Conservation (phyloP, 2,113 vertebrate genomes). For the Tauraco erythrolophus region DNA sequence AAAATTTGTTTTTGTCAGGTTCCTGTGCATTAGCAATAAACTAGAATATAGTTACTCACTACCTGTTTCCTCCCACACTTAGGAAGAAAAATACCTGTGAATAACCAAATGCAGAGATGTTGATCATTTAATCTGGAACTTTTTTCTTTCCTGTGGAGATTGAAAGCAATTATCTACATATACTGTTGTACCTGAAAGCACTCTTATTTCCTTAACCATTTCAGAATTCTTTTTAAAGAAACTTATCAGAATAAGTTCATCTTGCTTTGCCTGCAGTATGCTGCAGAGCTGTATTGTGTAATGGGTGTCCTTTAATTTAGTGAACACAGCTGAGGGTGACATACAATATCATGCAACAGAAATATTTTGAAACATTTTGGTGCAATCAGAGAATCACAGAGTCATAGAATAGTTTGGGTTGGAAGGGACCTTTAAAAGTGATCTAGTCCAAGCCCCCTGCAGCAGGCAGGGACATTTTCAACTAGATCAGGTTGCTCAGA, state of each 20-base stretch:
- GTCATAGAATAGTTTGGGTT: no score
- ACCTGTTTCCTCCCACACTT: background rate
- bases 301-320: background rate
- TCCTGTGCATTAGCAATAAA: background rate
- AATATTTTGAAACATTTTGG: background rate
- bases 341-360: background rate
- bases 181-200: background rate
- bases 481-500: no score
- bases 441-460: no score
- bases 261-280: background rate
- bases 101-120: background rate
- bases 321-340: background rate
- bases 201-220: background rate
- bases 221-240: background rate
- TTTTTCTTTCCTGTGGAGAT: background rate
- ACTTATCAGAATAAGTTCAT: background rate
- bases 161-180: background rate
- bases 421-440: no score
- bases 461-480: no score
- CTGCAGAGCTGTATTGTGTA: background rate
- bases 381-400: no score
- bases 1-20: background rate
- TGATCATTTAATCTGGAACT: background rate
- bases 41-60: background rate
- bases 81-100: constrained; percentile 1